phyloP scores from a whole-genome alignment of 2,797 vertebrate genomes.

The Florisuga fusca region DNA sequence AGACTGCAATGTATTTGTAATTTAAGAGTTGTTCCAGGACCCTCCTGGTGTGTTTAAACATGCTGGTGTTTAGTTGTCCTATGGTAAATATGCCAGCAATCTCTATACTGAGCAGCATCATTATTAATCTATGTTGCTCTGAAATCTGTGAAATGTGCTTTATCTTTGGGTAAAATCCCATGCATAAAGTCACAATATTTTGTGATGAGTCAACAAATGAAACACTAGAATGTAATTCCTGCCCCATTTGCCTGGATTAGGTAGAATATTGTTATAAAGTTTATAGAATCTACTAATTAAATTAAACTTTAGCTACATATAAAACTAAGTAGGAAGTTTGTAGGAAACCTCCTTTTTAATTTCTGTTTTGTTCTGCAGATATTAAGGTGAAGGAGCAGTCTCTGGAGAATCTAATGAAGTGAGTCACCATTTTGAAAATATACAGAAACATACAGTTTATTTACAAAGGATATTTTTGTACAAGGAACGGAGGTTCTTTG shows the following conservation, averaged over 20 bases:
- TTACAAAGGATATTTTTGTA: not conserved
- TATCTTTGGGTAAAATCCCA: not conserved
- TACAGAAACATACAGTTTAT: not conserved
- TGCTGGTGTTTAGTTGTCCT: not conserved
- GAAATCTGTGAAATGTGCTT: not conserved
- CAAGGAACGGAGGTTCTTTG: not conserved
- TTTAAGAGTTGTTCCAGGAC: not conserved
- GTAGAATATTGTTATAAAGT: not conserved
- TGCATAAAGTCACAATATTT: not conserved
- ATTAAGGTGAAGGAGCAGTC: conserved; percentile 97
- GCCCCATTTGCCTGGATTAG: not conserved
- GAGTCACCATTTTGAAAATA: conserved; percentile 69
- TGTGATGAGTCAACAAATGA: not conserved
- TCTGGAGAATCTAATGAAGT: conserved; percentile 96
- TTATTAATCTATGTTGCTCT: not conserved
- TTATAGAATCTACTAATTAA: not conserved
- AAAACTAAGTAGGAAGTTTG: not conserved
- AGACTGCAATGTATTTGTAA: not conserved
- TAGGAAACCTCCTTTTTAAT: not conserved
- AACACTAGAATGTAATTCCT: not conserved
- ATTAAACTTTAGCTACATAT: not conserved
- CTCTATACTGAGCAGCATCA: not conserved
- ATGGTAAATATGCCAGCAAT: not conserved
- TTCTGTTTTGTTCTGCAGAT: conserved; percentile 78
- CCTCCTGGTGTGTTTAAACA: not conserved